Evolutionary conservation across 2,888 invertebrate species (phyloP).

Genomic region (Molorchus minor): DNA sequence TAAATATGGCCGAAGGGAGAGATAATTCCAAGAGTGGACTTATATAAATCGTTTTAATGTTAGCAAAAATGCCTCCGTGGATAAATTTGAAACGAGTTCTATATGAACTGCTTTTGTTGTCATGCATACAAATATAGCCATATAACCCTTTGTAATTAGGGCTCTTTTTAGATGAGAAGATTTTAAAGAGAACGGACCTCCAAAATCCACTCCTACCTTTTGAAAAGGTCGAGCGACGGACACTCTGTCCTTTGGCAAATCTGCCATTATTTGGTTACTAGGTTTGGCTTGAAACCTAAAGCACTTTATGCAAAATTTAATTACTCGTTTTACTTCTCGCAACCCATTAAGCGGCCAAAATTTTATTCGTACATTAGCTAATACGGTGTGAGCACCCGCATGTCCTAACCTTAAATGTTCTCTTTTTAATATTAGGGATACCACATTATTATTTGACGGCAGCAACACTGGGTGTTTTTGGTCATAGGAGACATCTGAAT

Average conservation of each 20-base stretch:
- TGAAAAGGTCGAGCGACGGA: conserved; percentile 28
- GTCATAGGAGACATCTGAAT: conserved; percentile 24
- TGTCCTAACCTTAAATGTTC: conserved; percentile 31
- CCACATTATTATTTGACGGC: conserved; percentile 29
- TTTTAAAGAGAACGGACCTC: conserved; percentile 35
- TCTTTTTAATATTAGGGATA: conserved; percentile 15
- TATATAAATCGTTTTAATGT: conserved; percentile 30
- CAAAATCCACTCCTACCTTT: conserved; percentile 39
- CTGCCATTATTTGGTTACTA: conserved; percentile 28
- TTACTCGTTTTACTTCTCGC: conserved; percentile 25
- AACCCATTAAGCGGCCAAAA: conserved; percentile 35
- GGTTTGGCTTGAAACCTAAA: conserved; percentile 27
- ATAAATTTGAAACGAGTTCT: conserved; percentile 23
- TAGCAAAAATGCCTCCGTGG: conserved; percentile 23
- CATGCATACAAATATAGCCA: conserved; percentile 27
- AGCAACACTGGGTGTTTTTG: conserved; percentile 34
- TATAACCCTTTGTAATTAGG: conserved; percentile 26
- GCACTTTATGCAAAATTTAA: conserved; percentile 32
- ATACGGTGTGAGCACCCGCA: conserved; percentile 33
- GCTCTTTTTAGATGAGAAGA: conserved; percentile 31
- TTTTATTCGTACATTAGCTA: conserved; percentile 31
- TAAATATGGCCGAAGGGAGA: conserved; percentile 42
- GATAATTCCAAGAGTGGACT: too few species aligned
- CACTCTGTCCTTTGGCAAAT: conserved; percentile 32
- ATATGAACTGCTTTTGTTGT: conserved; percentile 24